phyloP scores from a whole-genome alignment of 1,140 invertebrate genomes.

The Oncopodura yosiiana region DNA sequence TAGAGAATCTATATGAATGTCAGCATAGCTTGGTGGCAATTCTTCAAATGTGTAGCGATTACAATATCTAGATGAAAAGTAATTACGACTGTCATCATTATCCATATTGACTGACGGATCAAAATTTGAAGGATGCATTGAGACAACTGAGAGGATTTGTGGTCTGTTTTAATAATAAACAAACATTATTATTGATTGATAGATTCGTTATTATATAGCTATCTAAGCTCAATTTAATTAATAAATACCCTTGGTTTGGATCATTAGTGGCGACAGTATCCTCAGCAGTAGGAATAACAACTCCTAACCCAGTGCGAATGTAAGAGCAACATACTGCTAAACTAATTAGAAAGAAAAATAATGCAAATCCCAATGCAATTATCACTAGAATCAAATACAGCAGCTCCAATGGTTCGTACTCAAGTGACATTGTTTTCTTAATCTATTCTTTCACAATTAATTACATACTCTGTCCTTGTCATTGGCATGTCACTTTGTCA shows the following conservation, averaged over 20 bases:
- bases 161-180: not conserved
- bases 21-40: slow-evolving; percentile 8
- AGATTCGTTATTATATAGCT: not conserved
- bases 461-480: not conserved
- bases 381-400: slow-evolving; percentile 8
- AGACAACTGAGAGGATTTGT: slow-evolving; percentile 7
- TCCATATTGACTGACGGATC: slow-evolving; percentile 4
- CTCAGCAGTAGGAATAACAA: slow-evolving; percentile 9
- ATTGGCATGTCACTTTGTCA: too few species aligned
- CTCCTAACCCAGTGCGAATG: slow-evolving; percentile 8
- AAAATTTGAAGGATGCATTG: slow-evolving; percentile 14
- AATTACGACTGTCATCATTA: not conserved
- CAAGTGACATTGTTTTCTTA: not conserved
- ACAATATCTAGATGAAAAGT: slow-evolving; percentile 4
- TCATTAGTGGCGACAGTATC: slow-evolving; percentile 11
- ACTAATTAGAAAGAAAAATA: slow-evolving; percentile 8
- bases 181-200: not conserved
- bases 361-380: slow-evolving; percentile 8
- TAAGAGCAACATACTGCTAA: slow-evolving; percentile 12
- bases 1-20: too few species aligned
- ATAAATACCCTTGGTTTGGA: not conserved
- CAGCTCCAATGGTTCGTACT: slow-evolving; percentile 11
- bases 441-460: not conserved
- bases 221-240: not conserved
- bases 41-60: slow-evolving; percentile 11